Evolutionary conservation across 1,140 invertebrate species (phyloP), one percentile per base, ranked within the genome.

Genomic region (Diorhabda elongata): DNA sequence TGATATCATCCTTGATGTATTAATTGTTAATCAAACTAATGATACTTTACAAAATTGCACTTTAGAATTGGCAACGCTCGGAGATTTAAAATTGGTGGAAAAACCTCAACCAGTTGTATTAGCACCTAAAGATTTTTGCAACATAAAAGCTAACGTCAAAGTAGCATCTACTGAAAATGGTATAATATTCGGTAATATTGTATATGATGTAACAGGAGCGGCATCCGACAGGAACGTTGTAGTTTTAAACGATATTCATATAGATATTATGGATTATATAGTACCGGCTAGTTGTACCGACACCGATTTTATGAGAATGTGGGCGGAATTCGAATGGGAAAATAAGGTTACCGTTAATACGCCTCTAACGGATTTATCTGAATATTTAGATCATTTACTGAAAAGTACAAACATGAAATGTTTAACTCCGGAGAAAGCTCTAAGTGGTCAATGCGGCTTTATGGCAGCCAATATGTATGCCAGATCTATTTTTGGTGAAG

Each of bases 301-400:
- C 81, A 88, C 90, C 0, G 97, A 99, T 83, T 99, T 99, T 85
- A 83, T 98, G 9, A 90, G 94, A 82, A 99, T 99, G 98, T 99
- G 98, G 98, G 93, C 96, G 2, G 97, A 98, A 85, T 99, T 99
- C 85, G 98, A 99, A 83, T 99, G 98, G 98, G 98, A 99, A 85
- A 99, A 99, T 84, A 99, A 99, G 87, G 73, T 99, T 6, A 94
- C 96, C 0, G 97, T 99, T 0, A 96, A 96, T 80, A 99, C 98
- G 2, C 93, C 91, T 59, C 88, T 99, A 68, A 93, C 91, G 0
- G 96, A 98, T 82, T 84, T 99, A 41, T 87, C 94, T 69, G 94
- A 96, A 74, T 99, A 98, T 85, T 84, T 99, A 42, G 88, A 92
- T 62, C 96, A 98, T 79, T 83, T 99, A 44, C 84, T 99, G 42